Percentiles rank a stretch among this genome's conserved stretches.
Evolutionary conservation across 2,113 vertebrate genomes (phyloP).

Genomic region (Papio anubis): DNA sequence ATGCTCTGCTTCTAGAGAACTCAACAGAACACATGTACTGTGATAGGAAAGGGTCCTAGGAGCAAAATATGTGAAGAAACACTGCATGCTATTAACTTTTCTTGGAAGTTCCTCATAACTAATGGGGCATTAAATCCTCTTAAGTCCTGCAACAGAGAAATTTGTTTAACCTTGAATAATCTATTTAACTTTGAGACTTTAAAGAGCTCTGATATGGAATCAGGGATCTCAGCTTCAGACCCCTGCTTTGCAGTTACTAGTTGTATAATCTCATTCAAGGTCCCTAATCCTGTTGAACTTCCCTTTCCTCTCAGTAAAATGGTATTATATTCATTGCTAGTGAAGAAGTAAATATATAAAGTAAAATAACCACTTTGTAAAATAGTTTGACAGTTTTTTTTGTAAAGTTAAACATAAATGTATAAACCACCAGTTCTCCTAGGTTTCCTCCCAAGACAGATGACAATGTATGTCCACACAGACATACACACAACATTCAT

Average conservation of each 20-base stretch:
- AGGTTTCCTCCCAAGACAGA: not conserved
- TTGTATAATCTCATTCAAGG: not conserved
- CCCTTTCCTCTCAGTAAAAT: not conserved
- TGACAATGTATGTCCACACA: not conserved
- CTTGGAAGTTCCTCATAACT: not conserved
- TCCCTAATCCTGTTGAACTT: not conserved
- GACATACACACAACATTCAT: not conserved
- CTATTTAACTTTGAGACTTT: not conserved
- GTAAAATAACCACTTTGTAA: not conserved
- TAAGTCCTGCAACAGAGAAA: not conserved
- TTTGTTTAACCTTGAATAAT: conserved; percentile 29
- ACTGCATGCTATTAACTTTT: not conserved
- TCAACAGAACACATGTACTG: not conserved
- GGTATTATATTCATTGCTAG: not conserved
- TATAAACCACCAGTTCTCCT: not conserved
- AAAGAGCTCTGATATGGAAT: not conserved
- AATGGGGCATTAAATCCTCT: not conserved
- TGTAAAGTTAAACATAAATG: not conserved
- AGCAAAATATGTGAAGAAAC: not conserved
- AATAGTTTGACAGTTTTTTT: not conserved
- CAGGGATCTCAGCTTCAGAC: not conserved
- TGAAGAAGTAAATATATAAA: not conserved
- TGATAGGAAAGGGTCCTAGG: not conserved
- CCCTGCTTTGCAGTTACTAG: not conserved
- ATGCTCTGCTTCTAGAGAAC: not conserved